Evolutionary conservation across 2,888 invertebrate genomes (phyloP).

Genomic region (Hipparchia semele): DNA sequence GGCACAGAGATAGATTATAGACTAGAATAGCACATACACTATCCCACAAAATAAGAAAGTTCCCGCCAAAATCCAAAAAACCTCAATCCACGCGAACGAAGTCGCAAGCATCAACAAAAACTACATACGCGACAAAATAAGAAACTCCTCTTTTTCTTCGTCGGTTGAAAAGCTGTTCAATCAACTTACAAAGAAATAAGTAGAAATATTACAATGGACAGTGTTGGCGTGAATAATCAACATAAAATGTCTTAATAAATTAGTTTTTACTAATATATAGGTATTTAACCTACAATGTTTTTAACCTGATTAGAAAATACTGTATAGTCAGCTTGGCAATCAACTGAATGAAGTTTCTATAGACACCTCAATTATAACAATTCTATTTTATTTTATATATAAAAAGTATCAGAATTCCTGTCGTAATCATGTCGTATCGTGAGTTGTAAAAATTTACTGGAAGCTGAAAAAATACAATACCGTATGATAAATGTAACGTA

Average conservation of each 20-base stretch:
- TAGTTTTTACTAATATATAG: too few species aligned
- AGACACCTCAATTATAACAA: too few species aligned
- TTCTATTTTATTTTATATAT: too few species aligned
- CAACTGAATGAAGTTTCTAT: not conserved
- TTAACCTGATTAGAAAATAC: conserved; percentile 5
- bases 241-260: not conserved
- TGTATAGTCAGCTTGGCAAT: conserved; percentile 1
- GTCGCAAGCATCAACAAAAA: too few species aligned
- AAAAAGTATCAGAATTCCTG: not conserved
- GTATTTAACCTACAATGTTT: not conserved
- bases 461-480: conserved; percentile 12
- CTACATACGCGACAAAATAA: too few species aligned
- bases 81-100: too few species aligned
- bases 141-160: too few species aligned
- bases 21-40: too few species aligned
- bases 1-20: too few species aligned
- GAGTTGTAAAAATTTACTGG: not conserved
- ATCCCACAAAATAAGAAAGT: too few species aligned
- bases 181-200: not conserved
- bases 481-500: conserved; percentile 14
- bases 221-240: not conserved
- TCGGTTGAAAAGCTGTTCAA: not conserved
- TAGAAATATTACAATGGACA: not conserved
- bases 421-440: not conserved
- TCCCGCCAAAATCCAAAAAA: too few species aligned